Evolutionary conservation across 2,113 vertebrate genomes (phyloP).

Genomic region (Brachypodius melanocephalos): DNA sequence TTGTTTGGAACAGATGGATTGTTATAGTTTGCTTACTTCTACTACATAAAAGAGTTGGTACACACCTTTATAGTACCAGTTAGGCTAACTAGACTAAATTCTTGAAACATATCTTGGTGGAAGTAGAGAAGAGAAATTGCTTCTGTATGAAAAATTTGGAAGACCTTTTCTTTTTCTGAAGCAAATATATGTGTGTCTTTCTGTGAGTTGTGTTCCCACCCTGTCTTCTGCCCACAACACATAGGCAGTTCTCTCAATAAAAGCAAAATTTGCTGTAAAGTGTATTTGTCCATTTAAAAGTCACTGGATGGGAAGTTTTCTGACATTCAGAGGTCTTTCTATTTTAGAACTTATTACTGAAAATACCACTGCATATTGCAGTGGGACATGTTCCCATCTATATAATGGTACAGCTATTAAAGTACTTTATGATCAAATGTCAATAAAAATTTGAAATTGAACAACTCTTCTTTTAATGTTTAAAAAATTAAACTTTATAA

Average conservation of each 20-base stretch:
- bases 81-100: not conserved
- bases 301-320: not conserved
- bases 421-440: not conserved
- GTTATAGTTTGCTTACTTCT: not conserved
- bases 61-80: not conserved
- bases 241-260: not conserved
- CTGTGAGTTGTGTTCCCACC: not conserved
- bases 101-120: accelerated
- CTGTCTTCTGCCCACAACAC: not conserved
- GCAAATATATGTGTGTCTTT: not conserved
- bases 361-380: not conserved
- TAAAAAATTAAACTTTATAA: not conserved
- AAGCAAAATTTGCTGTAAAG: not conserved
- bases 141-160: not conserved
- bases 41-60: not conserved
- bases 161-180: not conserved
- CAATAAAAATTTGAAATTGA: not conserved
- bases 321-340: not conserved
- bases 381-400: not conserved
- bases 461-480: not conserved
- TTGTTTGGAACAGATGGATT: not conserved
- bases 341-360: not conserved
- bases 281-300: not conserved
- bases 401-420: not conserved
- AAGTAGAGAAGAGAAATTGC: not conserved